phyloP scores from a whole-genome alignment of 2,797 vertebrate genomes.

The Botia kubotai region DNA sequence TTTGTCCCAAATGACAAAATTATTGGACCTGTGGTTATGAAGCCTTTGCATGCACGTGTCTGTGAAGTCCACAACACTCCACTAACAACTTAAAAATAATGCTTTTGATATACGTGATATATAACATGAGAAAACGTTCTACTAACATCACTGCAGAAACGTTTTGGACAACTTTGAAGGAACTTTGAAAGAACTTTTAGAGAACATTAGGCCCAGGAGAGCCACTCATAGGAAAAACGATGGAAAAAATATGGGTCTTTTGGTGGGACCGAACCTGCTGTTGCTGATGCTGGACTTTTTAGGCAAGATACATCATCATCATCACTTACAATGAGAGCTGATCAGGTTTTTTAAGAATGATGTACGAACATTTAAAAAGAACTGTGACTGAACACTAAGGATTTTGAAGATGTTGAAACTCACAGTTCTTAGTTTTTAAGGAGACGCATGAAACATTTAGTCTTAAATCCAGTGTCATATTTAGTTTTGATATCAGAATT shows the following conservation, averaged over 20 bases:
- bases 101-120: not conserved
- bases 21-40: no score
- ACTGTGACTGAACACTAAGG: not conserved
- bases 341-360: slow-evolving; percentile 34
- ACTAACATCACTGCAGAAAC: no score
- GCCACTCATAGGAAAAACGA: slow-evolving; percentile 24
- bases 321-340: slow-evolving; percentile 34
- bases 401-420: slow-evolving; percentile 23
- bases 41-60: no score
- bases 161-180: not conserved
- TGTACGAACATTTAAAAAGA: slow-evolving; percentile 17
- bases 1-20: not conserved
- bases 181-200: no score
- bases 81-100: not conserved
- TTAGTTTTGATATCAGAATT: slow-evolving; percentile 36
- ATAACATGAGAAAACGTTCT: no score
- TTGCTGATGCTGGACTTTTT: slow-evolving; percentile 55
- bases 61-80: not conserved
- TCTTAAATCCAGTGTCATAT: slow-evolving; percentile 1
- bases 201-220: slow-evolving; percentile 11
- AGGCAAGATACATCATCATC: slow-evolving; percentile 46
- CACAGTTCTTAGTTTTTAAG: not conserved
- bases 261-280: slow-evolving; percentile 39
- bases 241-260: slow-evolving; percentile 41
- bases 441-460: slow-evolving; percentile 20